Base-by-base conservation (phyloP, 64 coral and sea anemone species). In the Astreopora myriophthalma region DNA sequence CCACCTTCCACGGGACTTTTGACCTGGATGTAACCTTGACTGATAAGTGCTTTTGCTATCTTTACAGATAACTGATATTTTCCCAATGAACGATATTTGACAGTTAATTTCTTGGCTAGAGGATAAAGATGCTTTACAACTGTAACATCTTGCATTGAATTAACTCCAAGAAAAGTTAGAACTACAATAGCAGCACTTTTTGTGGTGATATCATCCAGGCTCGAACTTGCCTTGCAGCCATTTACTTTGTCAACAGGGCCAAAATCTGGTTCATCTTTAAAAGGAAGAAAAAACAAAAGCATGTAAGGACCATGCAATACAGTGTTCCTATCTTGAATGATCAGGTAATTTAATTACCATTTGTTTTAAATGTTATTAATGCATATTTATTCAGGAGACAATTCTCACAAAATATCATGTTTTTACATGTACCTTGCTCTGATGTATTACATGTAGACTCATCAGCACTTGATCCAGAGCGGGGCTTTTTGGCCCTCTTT, bases 141-240 rank as follows among this genome's bases (percentile, higher is more conserved):
- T 51, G 32, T 33, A 9, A 88, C 48, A 36, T 74, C 12, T 72
- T 71, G 86, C 86, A 88, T 90, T 19, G 88, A 90, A 27, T 67
- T 46, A 68, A 78, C 74, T 31, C 55, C 55, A 39, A 90, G 55
- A 79, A 31, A 80, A 28, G 35, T 2, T n/a, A 90, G 8, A 25
- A 90, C n/a, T 28, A 90, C 61, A 80, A 90, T 49, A 36, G 33
- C 44, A 49, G 88, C 74, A 81, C 88, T 90, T 71, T 90, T 66
- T 28, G 12, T 51, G 19, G 57, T 80, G 10, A 90, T 80, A 8
- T 79, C 88, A 22, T 90, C 38, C 75, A 79, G 25, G 16, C 37
- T 27, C 58, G 64, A 24, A 83, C 89, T 82, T 66, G 12, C 13
- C 31, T 34, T 23, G 25, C 20, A 44, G 8, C 35, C 25, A 11